Evolutionary conservation across 2,113 vertebrate species (phyloP).

Genomic region (Colossoma macropomum): DNA sequence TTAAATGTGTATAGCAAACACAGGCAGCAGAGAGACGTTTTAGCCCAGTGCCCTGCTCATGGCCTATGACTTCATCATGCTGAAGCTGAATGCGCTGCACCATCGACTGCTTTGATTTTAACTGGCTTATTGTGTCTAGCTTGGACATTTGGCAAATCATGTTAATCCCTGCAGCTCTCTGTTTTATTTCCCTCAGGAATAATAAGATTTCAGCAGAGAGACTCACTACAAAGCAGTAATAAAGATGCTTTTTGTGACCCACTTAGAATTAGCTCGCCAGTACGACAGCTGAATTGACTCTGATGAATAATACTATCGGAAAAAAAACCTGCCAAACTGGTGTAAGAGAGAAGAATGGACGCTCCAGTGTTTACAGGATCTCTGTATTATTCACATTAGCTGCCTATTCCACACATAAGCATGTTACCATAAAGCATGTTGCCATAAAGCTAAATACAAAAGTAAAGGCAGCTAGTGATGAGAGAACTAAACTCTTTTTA

Average conservation of each 20-base stretch:
- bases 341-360: background rate
- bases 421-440: background rate
- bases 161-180: conserved; percentile 47
- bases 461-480: background rate
- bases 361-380: background rate
- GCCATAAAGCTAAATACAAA: background rate
- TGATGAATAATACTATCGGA: conserved; percentile 36
- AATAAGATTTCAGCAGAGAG: conserved; percentile 39
- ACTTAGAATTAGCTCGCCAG: conserved; percentile 35
- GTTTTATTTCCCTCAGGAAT: conserved; percentile 63
- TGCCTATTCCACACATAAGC: too few species aligned
- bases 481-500: too few species aligned
- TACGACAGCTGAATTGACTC: conserved; percentile 25
- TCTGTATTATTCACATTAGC: background rate
- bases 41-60: background rate
- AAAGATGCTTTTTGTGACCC: conserved; percentile 36
- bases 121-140: conserved; percentile 51
- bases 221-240: conserved; percentile 56
- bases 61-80: conserved; percentile 42
- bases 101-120: conserved; percentile 52
- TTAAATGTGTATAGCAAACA: background rate
- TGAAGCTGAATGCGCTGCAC: conserved; percentile 37
- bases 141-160: conserved; percentile 56
- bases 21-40: background rate
- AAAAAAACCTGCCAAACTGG: background rate